Percentiles rank a stretch among this genome's conserved stretches.
phyloP scores from a whole-genome alignment of 2,888 invertebrate genomes.

The Thera britannica region DNA sequence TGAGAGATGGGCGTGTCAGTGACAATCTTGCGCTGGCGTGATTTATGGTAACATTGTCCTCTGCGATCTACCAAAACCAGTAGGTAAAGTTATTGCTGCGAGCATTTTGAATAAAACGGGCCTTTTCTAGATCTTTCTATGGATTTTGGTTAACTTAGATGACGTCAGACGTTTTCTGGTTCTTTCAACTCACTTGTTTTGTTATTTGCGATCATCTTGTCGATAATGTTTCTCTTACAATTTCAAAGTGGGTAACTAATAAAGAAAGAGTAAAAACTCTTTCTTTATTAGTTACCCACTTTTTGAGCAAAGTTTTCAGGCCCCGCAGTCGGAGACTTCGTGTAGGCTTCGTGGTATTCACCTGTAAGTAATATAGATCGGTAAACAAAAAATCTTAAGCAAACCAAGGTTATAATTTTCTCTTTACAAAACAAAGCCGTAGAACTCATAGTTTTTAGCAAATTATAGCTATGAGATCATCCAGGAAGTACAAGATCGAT shows the following conservation, averaged over 20 bases:
- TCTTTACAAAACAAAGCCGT: constrained; percentile 1
- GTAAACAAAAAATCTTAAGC: not conserved
- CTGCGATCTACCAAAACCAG: constrained; percentile 19
- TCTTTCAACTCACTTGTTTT: not conserved
- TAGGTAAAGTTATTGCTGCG: constrained; percentile 9
- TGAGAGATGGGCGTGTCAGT: constrained; percentile 36
- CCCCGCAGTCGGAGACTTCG: no score
- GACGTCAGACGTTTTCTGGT: not conserved
- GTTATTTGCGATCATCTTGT: no score
- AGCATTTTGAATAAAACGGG: constrained; percentile 4
- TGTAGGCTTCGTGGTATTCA: no score
- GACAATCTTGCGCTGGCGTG: constrained; percentile 32
- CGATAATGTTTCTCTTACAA: no score
- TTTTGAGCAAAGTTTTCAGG: no score
- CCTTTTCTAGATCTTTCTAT: not conserved
- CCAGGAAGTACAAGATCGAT: constrained; percentile 22
- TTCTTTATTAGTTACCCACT: no score
- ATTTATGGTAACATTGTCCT: constrained; percentile 41
- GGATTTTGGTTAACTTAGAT: no score
- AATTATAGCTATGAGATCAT: constrained; percentile 11
- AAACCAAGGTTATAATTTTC: constrained; percentile 1
- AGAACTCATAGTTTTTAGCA: constrained; percentile 6
- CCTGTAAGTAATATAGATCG: no score
- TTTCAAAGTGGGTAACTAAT: no score
- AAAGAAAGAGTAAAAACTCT: no score